These are phyloP conservation scores for Echinarachnius parma DNA, from an alignment of 53 echinoderm and acorn worm species.

Conservation along the genomic window DNA sequence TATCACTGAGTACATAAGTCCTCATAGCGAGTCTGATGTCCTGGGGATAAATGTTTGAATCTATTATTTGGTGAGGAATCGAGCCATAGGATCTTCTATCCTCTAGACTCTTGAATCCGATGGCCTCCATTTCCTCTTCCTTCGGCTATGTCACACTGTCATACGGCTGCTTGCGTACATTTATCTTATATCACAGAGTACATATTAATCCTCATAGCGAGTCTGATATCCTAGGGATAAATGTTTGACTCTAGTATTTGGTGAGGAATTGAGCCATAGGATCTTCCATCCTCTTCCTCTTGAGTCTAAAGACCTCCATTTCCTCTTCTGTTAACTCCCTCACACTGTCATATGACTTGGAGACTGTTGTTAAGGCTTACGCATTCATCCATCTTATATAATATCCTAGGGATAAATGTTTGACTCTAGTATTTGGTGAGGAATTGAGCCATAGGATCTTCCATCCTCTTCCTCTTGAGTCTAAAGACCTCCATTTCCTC, in stretches of 20 bases:
- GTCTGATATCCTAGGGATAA: background rate
- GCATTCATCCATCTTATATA: no score
- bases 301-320: constrained; percentile 91
- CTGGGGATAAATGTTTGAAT: background rate
- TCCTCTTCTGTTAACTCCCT: constrained; percentile 92
- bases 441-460: constrained; percentile 93
- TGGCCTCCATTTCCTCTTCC: no score
- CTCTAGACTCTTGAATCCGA: no score
- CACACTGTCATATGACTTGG: constrained; percentile 50
- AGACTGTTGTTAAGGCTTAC: no score
- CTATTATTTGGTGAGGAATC: background rate
- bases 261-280: constrained; percentile 69
- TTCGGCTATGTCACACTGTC: no score
- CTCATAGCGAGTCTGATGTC: no score
- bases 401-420: no score
- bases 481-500: constrained; percentile 94
- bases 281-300: constrained; percentile 78
- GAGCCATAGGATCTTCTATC: background rate
- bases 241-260: background rate
- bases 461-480: constrained; percentile 78
- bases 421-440: constrained; percentile 40
- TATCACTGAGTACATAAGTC: no score
- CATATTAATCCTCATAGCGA: no score
- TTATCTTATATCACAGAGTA: no score
- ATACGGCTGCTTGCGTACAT: no score